phyloP scores from a whole-genome alignment of 2,888 invertebrate species.

The Chrysina gloriosa region DNA sequence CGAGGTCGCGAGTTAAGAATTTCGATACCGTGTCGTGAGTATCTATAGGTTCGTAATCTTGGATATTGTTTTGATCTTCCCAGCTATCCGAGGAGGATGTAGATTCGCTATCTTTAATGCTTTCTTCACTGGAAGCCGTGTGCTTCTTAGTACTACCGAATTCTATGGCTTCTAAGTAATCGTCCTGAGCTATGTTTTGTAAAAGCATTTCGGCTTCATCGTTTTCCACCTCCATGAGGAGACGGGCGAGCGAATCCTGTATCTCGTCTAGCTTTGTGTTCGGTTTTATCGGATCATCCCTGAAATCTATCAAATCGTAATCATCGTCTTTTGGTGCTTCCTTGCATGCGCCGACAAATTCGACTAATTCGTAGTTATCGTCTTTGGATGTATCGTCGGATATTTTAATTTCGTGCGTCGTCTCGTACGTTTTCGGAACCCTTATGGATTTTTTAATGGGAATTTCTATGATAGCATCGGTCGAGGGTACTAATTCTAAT shows the following conservation, averaged over 20 bases:
- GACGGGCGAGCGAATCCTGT: conserved; percentile 49
- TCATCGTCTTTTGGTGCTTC: conserved; percentile 44
- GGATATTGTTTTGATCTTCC: conserved; percentile 51
- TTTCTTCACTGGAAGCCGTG: conserved; percentile 56
- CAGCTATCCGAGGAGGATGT: conserved; percentile 51
- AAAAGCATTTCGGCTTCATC: conserved; percentile 52
- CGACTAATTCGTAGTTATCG: conserved; percentile 45
- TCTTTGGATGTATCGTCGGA: conserved; percentile 38
- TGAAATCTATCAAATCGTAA: conserved; percentile 54
- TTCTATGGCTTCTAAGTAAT: conserved; percentile 48
- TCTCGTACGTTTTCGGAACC: conserved; percentile 58
- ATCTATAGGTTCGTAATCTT: conserved; percentile 60
- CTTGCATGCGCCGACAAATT: conserved; percentile 27
- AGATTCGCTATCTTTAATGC: conserved; percentile 52
- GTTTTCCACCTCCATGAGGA: conserved; percentile 53
- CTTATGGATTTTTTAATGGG: conserved; percentile 60
- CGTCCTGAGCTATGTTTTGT: conserved; percentile 49
- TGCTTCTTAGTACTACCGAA: conserved; percentile 50
- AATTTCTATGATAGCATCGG: conserved; percentile 63
- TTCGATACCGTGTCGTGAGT: conserved; percentile 27
- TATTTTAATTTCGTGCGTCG: conserved; percentile 57
- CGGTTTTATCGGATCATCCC: conserved; percentile 22
- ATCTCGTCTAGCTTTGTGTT: conserved; percentile 46
- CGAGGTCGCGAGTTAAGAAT: conserved; percentile 8
- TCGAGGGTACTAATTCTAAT: conserved; percentile 60